Percentiles rank a stretch among this genome's conserved stretches.
phyloP scores from a whole-genome alignment of 2,888 invertebrate genomes.

The Cartodere bifasciata region DNA sequence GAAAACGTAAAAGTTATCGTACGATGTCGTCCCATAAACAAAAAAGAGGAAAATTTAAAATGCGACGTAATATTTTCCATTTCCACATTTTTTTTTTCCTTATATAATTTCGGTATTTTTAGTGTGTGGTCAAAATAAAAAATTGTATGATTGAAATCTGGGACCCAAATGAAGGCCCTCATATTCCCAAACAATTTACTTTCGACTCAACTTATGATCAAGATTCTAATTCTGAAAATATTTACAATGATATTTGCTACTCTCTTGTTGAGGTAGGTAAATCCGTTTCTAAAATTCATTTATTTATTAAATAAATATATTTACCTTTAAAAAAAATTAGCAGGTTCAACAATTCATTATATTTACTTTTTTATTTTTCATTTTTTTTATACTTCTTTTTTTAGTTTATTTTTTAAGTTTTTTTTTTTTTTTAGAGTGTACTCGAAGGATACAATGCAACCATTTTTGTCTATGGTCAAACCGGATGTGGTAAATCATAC shows the following conservation, averaged over 20 bases:
- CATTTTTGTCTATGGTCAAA: conserved; percentile 88
- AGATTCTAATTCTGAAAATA: conserved; percentile 66
- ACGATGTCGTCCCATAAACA: conserved; percentile 77
- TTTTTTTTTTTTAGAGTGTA: conserved; percentile 43
- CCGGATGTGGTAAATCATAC: conserved; percentile 83
- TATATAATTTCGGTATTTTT: conserved; percentile 18
- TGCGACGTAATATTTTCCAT: conserved; percentile 41
- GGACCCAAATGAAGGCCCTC: conserved; percentile 47
- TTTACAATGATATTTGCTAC: conserved; percentile 80
- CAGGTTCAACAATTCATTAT: too few species aligned
- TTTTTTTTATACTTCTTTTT: too few species aligned
- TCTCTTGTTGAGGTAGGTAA: conserved; percentile 59
- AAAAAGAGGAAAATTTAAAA: conserved; percentile 53
- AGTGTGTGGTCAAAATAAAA: conserved; percentile 58
- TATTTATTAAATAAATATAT: too few species aligned
- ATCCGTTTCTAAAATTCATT: too few species aligned
- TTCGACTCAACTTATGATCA: conserved; percentile 77
- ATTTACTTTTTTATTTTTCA: too few species aligned
- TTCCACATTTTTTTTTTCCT: conserved; percentile 6
- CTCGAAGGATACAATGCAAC: conserved; percentile 88
- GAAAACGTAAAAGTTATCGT: conserved; percentile 74
- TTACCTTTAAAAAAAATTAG: too few species aligned
- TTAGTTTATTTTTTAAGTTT: too few species aligned
- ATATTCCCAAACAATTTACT: conserved; percentile 56
- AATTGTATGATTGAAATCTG: conserved; percentile 47